Evolutionary conservation across 2,113 vertebrate species (phyloP).

Genomic region (Megalops atlanticus): DNA sequence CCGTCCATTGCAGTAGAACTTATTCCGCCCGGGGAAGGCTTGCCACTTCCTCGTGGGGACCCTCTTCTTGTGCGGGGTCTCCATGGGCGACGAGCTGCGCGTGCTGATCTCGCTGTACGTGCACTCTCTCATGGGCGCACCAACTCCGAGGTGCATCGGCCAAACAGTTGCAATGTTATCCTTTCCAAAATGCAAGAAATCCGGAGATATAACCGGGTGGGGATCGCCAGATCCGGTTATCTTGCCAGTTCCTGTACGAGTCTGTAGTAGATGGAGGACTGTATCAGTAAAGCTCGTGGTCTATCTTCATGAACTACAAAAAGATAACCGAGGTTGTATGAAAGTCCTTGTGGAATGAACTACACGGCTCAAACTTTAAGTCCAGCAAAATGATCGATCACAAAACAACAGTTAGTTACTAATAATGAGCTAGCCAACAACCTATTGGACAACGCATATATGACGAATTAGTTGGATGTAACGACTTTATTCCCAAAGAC

Average conservation of each 20-base stretch:
- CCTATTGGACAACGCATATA: no score
- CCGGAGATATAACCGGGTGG: background rate
- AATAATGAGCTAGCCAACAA: no score
- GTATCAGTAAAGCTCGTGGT: no score
- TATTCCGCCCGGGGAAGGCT: conserved; percentile 95
- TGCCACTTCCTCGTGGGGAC: conserved; percentile 91
- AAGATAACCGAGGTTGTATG: background rate
- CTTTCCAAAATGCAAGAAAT: background rate
- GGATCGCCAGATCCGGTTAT: background rate
- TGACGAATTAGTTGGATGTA: no score
- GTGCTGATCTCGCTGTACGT: conserved; percentile 98
- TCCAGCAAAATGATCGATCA: background rate
- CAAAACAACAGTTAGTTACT: no score
- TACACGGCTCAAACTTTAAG: background rate
- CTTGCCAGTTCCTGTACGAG: background rate
- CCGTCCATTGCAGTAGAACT: conserved; percentile 94
- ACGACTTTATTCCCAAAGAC: no score
- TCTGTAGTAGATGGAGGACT: background rate
- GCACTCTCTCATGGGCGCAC: conserved; percentile 95
- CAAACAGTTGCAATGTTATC: background rate
- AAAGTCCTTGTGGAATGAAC: background rate
- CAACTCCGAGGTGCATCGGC: conserved; percentile 88
- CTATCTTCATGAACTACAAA: background rate
- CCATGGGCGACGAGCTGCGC: conserved; percentile 93
- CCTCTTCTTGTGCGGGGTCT: conserved; percentile 92